A percentile compares a stretch with the other conserved stretches of the same genome.
These are phyloP conservation scores for Manis crassicaudata DNA, from an alignment of 2,797 vertebrate genomes.

Conservation along the genomic window DNA sequence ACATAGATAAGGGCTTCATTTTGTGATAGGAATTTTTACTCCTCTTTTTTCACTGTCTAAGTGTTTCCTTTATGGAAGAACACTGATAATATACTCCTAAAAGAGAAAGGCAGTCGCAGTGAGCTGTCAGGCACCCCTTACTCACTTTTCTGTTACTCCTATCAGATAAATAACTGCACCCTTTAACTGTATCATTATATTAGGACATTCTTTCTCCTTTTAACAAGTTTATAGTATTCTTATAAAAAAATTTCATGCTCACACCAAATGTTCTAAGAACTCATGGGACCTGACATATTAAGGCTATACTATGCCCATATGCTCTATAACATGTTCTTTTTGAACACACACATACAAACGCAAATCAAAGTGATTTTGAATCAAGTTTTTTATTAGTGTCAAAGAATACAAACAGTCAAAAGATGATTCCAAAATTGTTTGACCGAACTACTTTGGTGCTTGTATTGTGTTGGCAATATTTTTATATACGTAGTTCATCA, in stretches of 20 bases:
- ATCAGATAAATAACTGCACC: not conserved
- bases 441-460: not conserved
- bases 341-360: accelerated
- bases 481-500: not conserved
- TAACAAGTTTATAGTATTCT: not conserved
- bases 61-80: not conserved
- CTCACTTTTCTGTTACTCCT: not conserved
- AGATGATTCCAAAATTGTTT: not conserved
- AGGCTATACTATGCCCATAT: not conserved
- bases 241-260: not conserved
- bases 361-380: not conserved
- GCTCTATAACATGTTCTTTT: not conserved
- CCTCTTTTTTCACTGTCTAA: not conserved
- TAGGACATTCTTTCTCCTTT: not conserved
- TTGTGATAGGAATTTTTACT: not conserved
- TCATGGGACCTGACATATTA: not conserved
- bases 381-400: not conserved
- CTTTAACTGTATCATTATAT: not conserved
- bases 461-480: not conserved
- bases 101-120: not conserved
- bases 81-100: not conserved
- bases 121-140: not conserved
- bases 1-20: not conserved
- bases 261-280: not conserved
- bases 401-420: not conserved